Evolutionary conservation across 2,113 vertebrate genomes (phyloP), one percentile per base, ranked within the genome.

Genomic region (Cephalopholis sonnerati): DNA sequence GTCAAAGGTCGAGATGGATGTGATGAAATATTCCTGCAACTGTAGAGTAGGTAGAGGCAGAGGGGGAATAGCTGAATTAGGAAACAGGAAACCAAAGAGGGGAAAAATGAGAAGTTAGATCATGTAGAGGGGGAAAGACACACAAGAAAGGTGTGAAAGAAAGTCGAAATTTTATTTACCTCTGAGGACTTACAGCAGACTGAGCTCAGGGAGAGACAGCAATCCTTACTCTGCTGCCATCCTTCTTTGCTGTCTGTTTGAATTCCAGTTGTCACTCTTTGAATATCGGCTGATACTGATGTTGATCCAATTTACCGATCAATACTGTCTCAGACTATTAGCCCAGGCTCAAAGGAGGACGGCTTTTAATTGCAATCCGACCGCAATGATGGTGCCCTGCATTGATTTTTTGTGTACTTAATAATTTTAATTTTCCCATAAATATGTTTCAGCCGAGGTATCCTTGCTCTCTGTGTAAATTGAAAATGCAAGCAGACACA

Each of bases 1-100:
- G 91, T 92, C 92, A 92, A 85, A 88, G 89, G 81, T 91, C 72
- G 13, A 25, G 58, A 54, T 17, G 67, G 67, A 27, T 88, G 88
- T 91, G 88, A 93, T 91, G 92, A 91, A 92, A 92, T 71, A 32
- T 63, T 85, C 48, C 75, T 85, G 89, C 88, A 90, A 93, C 74
- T 24, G 5, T 6, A 7, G n/a, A 44, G 72, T 12, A 12, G 51
- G n/a, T 24, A 36, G 59, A 69, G 7, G 5, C 54, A 53, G 59
- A 61, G 39, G 39, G 59, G 50, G 44, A 39, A 65, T 4, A 15
- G 36, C 53, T 57, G 70, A 29, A 58, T 64, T 62, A 11, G 29
- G 62, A 68, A 68, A 66, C 10, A 15, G 46, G 44, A 15, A 48
- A 48, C 3, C 46, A 50, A 50, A 69, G 20, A 3, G 10, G 24